A percentile compares a stretch with the other conserved stretches of the same genome.
These are phyloP conservation scores for Strigops habroptila DNA, from an alignment of 2,113 vertebrate genomes.

Conservation along the genomic window DNA sequence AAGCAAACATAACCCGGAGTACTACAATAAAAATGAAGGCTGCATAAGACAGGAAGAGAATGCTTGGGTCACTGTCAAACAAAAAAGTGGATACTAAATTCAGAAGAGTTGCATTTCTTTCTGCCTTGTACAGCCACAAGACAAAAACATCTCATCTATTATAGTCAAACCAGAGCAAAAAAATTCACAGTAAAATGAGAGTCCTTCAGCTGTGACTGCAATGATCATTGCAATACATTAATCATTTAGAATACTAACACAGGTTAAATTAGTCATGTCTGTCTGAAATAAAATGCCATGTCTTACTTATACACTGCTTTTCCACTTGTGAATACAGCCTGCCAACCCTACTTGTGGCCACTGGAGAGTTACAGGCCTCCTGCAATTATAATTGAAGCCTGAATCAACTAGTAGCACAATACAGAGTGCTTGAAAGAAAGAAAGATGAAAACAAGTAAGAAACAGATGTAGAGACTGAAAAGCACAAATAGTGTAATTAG, in stretches of 20 bases:
- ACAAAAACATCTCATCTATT: neutral
- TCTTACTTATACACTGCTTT: neutral
- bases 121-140: neutral
- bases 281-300: neutral
- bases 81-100: neutral
- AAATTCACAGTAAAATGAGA: neutral
- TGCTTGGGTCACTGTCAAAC: neutral
- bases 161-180: neutral
- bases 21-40: neutral
- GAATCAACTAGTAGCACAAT: neutral
- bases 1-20: neutral
- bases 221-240: neutral
- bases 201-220: neutral
- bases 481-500: neutral
- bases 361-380: neutral
- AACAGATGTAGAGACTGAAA: neutral
- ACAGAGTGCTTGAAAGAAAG: neutral
- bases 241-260: neutral
- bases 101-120: neutral
- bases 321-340: neutral
- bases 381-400: neutral
- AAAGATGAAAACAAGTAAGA: neutral
- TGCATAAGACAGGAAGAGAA: neutral
- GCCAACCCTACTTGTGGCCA: neutral
- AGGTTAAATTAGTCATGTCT: neutral